Base-by-base conservation (phyloP, 2,888 invertebrate species). In the Aleiodes alternator region DNA sequence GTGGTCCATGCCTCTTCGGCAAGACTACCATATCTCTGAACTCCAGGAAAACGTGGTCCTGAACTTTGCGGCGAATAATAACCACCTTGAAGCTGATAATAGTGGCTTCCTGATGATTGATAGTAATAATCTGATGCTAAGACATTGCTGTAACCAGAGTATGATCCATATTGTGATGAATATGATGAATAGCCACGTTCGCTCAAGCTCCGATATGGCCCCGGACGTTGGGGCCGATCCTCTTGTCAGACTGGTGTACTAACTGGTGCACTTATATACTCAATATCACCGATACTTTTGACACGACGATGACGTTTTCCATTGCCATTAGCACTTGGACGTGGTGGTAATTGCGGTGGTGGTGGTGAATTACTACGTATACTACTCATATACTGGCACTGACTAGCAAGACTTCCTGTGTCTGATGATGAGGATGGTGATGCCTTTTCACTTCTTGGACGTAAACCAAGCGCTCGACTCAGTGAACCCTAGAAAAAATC, bases 231-330 rank as follows among this genome's bases (percentile, higher is more conserved):
- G 89, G 88, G 85, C 89, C 88, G 84, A 78, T 84, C 86, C 85
- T 89, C 89, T 78, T 89, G 89, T 89, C 89, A 89, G 82, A 89
- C 89, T 34, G 89, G 86, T 31, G 88, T 89, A 80, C 87, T 88
- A 2, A 89, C 89, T 7, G 87, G 86, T 6, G 84, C 84, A 75
- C 82, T 87, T 83, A 88, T 87, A 80, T 89, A 89, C 59, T 95
- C 94, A 83, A 95, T 95, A 87, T 95, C 95, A 3, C 95, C 94
- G 81, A 95, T 95, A 84, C 94, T 94, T 84, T 94, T 94, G 50
- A 94, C 94, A 12, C 94, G 91, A 16, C 94, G 90, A 82, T 94
- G 94, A 66, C 93, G 90, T 80, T 92, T 92, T 81, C 92, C 91
- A 38, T 78, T 74, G 43, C 82, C 82, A 76, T 81, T 82, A 38